Evolutionary conservation across 2,888 invertebrate genomes (phyloP).

Genomic region (Exocentrus adspersus): DNA sequence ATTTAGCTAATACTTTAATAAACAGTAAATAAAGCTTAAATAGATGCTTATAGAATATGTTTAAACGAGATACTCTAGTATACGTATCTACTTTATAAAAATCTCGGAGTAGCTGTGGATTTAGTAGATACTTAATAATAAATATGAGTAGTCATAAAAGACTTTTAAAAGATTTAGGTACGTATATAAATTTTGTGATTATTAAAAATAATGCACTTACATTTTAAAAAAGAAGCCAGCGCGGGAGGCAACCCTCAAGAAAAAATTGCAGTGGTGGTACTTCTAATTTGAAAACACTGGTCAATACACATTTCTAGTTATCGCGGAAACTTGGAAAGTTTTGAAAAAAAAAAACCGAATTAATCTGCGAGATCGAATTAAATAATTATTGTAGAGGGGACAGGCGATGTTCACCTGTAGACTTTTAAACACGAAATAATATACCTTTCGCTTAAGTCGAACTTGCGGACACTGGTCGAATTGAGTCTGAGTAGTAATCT

Average conservation of each 20-base stretch:
- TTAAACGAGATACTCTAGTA: too few species aligned
- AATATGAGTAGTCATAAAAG: too few species aligned
- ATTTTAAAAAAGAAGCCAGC: background rate
- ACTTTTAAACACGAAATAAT: constrained; percentile 15
- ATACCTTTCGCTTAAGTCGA: constrained; percentile 40
- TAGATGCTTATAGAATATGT: too few species aligned
- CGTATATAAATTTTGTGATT: background rate
- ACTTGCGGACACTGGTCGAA: constrained; percentile 36
- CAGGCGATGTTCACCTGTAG: constrained; percentile 5
- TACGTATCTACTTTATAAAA: too few species aligned
- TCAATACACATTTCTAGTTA: constrained; percentile 14
- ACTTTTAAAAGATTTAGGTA: background rate
- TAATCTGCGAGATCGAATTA: background rate
- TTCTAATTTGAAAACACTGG: background rate
- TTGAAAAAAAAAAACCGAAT: background rate
- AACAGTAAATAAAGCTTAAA: background rate
- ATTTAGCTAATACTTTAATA: constrained; percentile 11
- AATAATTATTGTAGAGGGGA: too few species aligned
- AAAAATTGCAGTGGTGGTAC: background rate
- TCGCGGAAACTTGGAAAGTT: background rate
- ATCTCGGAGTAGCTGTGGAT: too few species aligned
- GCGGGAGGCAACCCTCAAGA: background rate
- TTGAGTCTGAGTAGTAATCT: constrained; percentile 36
- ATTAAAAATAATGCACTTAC: constrained; percentile 15
- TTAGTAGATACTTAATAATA: too few species aligned